Evolutionary conservation across 1,140 invertebrate genomes (phyloP).

Genomic region (Ceratina australensis): DNA sequence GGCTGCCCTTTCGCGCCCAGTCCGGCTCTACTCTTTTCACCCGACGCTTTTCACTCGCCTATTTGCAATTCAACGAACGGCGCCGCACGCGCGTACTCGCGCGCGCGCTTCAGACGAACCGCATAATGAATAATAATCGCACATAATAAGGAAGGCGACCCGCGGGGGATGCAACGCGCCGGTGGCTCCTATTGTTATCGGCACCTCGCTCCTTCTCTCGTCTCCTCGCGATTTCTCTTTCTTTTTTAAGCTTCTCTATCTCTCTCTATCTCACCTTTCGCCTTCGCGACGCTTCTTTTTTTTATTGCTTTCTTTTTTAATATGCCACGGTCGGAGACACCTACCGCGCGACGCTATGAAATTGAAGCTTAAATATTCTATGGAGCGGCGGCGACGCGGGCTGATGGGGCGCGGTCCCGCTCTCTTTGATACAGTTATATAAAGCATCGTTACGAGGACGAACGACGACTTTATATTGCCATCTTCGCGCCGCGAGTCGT

Average conservation of each 20-base stretch:
- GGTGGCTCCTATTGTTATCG: conserved; percentile 61
- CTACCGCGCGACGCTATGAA: conserved; percentile 73
- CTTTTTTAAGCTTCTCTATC: conserved; percentile 28
- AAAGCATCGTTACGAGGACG: conserved; percentile 68
- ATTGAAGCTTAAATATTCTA: conserved; percentile 80
- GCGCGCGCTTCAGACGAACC: conserved; percentile 51
- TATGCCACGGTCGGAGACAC: conserved; percentile 56
- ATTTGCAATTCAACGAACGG: conserved; percentile 70
- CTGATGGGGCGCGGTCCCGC: conserved; percentile 6
- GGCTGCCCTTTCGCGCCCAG: conserved; percentile 14
- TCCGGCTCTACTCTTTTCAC: conserved; percentile 1
- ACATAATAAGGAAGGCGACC: conserved; percentile 53
- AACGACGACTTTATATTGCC: conserved; percentile 63
- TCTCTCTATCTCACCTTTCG: conserved; percentile 12
- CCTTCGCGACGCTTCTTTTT: conserved; percentile 34
- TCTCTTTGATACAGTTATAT: conserved; percentile 69
- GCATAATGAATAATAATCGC: conserved; percentile 79
- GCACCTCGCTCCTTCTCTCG: conserved; percentile 58
- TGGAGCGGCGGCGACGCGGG: conserved; percentile 70
- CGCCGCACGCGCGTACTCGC: conserved; percentile 32
- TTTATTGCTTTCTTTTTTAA: conserved; percentile 74
- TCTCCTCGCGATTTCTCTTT: conserved; percentile 71
- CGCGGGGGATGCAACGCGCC: conserved; percentile 27
- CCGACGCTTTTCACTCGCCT: conserved; percentile 7
- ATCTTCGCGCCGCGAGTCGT: conserved; percentile 52